Evolutionary conservation across 2,888 invertebrate species (phyloP).

Genomic region (Nephrotoma guestfalica): DNA sequence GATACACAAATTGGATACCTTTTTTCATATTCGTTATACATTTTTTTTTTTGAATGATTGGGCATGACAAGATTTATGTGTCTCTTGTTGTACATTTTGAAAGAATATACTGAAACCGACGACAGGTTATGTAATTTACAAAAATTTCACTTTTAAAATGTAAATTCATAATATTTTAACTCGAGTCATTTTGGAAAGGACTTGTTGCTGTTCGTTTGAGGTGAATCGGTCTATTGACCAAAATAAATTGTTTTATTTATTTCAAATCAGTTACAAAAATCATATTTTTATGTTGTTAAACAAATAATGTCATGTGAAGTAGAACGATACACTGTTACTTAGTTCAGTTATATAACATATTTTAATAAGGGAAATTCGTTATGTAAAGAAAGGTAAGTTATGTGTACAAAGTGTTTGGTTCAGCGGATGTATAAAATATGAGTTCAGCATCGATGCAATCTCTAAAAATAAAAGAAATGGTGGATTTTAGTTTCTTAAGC

Average conservation of each 20-base stretch:
- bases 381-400: neutral
- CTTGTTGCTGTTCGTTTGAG: neutral
- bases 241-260: neutral
- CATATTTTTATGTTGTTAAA: neutral
- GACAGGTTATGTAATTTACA: neutral
- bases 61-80: neutral
- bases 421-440: too few species aligned
- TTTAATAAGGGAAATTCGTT: neutral
- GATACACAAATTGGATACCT: neutral
- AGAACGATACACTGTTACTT: neutral
- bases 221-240: neutral
- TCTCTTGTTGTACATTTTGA: neutral
- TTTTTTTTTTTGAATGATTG: neutral
- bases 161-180: neutral
- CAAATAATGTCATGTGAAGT: neutral
- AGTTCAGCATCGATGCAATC: too few species aligned
- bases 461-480: too few species aligned
- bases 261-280: neutral
- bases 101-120: neutral
- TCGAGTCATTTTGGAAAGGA: neutral
- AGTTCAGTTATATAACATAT: neutral
- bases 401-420: too few species aligned
- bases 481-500: too few species aligned
- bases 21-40: neutral
- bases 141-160: neutral